Conservation (phyloP, 2,888 invertebrate species). For the Ophion obscuratus region DNA sequence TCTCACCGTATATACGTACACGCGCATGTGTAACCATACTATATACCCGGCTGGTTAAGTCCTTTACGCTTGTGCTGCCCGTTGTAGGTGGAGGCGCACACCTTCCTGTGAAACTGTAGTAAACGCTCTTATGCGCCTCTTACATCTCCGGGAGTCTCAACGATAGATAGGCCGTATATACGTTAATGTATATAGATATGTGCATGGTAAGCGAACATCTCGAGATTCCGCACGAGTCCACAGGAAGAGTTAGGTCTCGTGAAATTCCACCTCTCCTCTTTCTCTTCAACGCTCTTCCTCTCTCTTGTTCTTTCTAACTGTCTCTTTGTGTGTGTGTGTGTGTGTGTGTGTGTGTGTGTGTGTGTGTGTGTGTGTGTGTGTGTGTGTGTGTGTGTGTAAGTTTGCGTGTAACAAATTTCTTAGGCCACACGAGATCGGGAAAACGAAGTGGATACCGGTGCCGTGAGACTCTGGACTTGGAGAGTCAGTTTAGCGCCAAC, state of each 20-base stretch:
- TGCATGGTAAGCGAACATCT: slow-evolving; percentile 31
- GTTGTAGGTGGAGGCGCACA: slow-evolving; percentile 53
- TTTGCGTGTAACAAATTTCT: slow-evolving; percentile 33
- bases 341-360: not conserved
- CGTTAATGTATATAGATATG: not conserved
- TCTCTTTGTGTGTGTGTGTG: not conserved
- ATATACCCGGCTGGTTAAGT: slow-evolving; percentile 25
- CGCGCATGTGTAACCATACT: slow-evolving; percentile 3
- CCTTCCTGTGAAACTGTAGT: slow-evolving; percentile 54
- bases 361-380: not conserved
- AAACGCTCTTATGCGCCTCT: slow-evolving; percentile 46
- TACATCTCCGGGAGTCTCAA: slow-evolving; percentile 50
- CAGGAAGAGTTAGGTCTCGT: slow-evolving; percentile 47
- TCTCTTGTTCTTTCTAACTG: slow-evolving; percentile 13
- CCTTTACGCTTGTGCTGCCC: slow-evolving; percentile 12
- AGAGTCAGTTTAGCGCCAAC: slow-evolving; percentile 15
- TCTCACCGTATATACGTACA: slow-evolving; percentile 37
- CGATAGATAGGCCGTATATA: slow-evolving; percentile 31
- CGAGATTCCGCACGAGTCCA: slow-evolving; percentile 45
- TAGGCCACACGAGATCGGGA: slow-evolving; percentile 31
- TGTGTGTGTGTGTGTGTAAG: not conserved
- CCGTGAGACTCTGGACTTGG: not conserved
- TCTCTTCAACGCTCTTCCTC: slow-evolving; percentile 4
- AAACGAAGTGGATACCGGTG: slow-evolving; percentile 19
- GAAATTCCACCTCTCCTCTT: slow-evolving; percentile 50